Conservation (phyloP, 2,888 invertebrate species). For the Metalampra italica region DNA sequence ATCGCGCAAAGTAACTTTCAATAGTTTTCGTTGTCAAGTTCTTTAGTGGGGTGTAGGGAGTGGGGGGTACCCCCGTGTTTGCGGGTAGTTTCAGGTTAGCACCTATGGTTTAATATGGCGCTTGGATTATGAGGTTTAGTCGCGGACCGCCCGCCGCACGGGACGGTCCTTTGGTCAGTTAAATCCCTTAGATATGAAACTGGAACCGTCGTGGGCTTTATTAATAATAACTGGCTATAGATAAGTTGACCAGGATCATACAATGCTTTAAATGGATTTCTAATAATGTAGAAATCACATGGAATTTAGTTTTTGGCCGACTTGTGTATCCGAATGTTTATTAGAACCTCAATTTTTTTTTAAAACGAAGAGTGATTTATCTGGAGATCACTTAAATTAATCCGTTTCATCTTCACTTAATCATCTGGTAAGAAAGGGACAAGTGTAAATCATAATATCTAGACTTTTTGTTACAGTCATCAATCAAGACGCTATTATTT, state of each 20-base stretch:
- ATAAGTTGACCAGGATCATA: neutral
- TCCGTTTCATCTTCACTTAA: too few species aligned
- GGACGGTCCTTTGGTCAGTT: conserved; percentile 64
- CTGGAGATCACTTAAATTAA: too few species aligned
- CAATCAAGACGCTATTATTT: too few species aligned
- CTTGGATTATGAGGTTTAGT: conserved; percentile 74
- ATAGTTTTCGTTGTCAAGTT: conserved; percentile 60
- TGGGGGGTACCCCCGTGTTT: neutral
- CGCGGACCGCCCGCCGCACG: conserved; percentile 41
- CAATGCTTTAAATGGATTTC: neutral
- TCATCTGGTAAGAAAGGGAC: too few species aligned
- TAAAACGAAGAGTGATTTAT: too few species aligned
- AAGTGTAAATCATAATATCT: too few species aligned
- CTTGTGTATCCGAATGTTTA: too few species aligned
- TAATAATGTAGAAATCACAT: neutral
- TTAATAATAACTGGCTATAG: conserved; percentile 24
- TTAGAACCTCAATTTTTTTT: too few species aligned
- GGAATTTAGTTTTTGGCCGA: neutral
- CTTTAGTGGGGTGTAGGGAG: conserved; percentile 33
- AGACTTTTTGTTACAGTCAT: too few species aligned
- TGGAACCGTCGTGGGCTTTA: conserved; percentile 33
- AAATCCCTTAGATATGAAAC: conserved; percentile 57
- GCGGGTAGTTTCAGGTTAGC: conserved; percentile 61
- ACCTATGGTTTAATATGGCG: conserved; percentile 68
- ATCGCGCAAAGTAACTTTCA: conserved; percentile 64